phyloP scores from a whole-genome alignment of 2,888 invertebrate species.

The Agrochola macilenta region DNA sequence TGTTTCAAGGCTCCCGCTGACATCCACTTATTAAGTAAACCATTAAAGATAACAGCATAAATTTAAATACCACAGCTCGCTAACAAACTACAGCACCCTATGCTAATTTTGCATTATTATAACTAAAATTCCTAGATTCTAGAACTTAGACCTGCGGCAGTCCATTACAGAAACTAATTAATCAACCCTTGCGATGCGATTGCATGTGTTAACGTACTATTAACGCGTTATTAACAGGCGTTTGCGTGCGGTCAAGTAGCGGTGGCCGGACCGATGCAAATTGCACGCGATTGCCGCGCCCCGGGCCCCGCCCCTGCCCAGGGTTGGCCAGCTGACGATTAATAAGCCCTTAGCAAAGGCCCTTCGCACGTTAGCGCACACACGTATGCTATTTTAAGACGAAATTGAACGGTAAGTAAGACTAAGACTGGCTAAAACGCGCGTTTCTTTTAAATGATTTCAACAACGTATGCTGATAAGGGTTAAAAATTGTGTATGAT shows the following conservation, averaged over 20 bases:
- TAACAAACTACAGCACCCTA: constrained; percentile 4
- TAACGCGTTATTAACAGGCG: constrained; percentile 63
- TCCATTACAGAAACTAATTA: constrained; percentile 64
- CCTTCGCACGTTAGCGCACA: constrained; percentile 50
- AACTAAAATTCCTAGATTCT: constrained; percentile 50
- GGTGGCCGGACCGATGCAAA: constrained; percentile 66
- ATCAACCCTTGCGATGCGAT: constrained; percentile 66
- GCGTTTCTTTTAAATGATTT: constrained; percentile 40
- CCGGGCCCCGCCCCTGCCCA: constrained; percentile 61
- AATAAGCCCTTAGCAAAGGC: constrained; percentile 63
- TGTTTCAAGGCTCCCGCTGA: neutral
- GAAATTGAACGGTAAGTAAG: constrained; percentile 45
- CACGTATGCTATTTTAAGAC: constrained; percentile 44
- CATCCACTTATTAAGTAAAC: constrained; percentile 20
- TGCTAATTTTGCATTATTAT: constrained; percentile 48
- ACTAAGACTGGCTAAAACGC: constrained; percentile 5
- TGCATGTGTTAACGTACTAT: constrained; percentile 71
- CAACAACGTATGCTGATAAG: neutral
- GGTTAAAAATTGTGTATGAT: constrained; percentile 44
- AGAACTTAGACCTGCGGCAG: constrained; percentile 31
- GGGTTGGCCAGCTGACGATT: constrained; percentile 65
- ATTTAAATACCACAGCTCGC: constrained; percentile 42
- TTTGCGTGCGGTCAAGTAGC: constrained; percentile 68
- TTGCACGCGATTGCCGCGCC: constrained; percentile 69
- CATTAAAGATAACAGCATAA: constrained; percentile 42